phyloP scores from a whole-genome alignment of 2,888 invertebrate species.

The Callosobruchus maculatus region DNA sequence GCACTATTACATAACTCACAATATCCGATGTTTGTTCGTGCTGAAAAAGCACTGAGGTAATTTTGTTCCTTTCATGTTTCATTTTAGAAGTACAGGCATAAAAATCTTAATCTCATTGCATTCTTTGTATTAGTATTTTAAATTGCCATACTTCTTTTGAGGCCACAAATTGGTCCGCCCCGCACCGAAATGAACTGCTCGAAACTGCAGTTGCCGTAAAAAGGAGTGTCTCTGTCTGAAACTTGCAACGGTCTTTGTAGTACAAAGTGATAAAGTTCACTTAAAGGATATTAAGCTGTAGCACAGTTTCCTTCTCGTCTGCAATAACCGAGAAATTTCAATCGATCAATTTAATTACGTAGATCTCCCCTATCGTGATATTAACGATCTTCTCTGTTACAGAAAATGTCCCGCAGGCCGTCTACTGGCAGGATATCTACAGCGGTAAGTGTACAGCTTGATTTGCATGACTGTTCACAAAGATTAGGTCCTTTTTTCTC shows the following conservation, averaged over 20 bases:
- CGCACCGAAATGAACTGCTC: not conserved
- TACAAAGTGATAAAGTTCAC: not conserved
- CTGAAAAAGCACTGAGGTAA: too few relatives aligned
- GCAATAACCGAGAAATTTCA: not conserved
- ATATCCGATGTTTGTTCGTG: too few relatives aligned
- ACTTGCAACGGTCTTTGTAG: not conserved
- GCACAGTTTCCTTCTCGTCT: not conserved
- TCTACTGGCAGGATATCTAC: not conserved
- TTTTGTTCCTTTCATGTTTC: too few relatives aligned
- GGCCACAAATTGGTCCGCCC: not conserved
- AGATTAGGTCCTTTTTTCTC: not conserved
- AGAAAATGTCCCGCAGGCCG: not conserved
- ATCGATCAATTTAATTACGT: not conserved
- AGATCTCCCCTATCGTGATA: not conserved
- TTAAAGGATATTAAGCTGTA: not conserved
- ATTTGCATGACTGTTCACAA: not conserved
- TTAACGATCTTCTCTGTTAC: not conserved
- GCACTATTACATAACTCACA: too few relatives aligned
- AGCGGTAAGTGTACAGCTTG: not conserved
- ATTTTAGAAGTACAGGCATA: too few relatives aligned
- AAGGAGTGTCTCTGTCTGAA: not conserved
- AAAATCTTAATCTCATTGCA: too few relatives aligned
- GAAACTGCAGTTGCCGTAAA: not conserved
- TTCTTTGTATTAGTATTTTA: too few relatives aligned
- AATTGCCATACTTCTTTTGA: not conserved